These are phyloP conservation scores for Sipha maydis DNA, from an alignment of 2,888 invertebrate species.

Conservation along the genomic window DNA sequence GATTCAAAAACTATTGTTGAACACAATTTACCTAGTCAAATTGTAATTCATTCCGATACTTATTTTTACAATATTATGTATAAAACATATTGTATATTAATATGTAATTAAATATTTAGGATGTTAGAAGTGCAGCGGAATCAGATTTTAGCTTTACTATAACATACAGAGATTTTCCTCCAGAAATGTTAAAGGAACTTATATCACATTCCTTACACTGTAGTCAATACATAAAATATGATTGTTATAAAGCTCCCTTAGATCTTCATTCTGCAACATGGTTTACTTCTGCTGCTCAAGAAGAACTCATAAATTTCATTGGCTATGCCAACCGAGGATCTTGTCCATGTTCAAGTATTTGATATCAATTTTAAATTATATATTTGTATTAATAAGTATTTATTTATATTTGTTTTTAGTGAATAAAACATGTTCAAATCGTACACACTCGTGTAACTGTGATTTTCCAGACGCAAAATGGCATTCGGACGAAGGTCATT, in stretches of 20 bases:
- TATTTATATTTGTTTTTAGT: conserved; percentile 69
- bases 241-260: conserved; percentile 87
- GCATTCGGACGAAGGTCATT: conserved; percentile 89
- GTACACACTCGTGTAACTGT: conserved; percentile 88
- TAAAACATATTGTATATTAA: not conserved
- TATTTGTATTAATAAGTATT: not conserved
- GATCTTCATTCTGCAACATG: conserved; percentile 89
- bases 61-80: not conserved
- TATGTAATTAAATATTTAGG: conserved; percentile 68
- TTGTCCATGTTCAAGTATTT: conserved; percentile 71
- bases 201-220: conserved; percentile 90
- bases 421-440: conserved; percentile 83
- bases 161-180: conserved; percentile 87
- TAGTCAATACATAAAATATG: conserved; percentile 88
- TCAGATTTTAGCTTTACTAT: conserved; percentile 86
- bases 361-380: not conserved
- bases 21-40: conserved; percentile 90
- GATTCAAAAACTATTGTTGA: conserved; percentile 88
- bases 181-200: conserved; percentile 89
- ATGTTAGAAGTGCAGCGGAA: conserved; percentile 82
- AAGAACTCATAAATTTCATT: conserved; percentile 80
- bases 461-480: conserved; percentile 85
- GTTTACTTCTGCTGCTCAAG: conserved; percentile 84
- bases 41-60: conserved; percentile 69
- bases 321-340: conserved; percentile 79